Conservation (phyloP, 2,888 invertebrate species). For the Orchestes rusci region DNA sequence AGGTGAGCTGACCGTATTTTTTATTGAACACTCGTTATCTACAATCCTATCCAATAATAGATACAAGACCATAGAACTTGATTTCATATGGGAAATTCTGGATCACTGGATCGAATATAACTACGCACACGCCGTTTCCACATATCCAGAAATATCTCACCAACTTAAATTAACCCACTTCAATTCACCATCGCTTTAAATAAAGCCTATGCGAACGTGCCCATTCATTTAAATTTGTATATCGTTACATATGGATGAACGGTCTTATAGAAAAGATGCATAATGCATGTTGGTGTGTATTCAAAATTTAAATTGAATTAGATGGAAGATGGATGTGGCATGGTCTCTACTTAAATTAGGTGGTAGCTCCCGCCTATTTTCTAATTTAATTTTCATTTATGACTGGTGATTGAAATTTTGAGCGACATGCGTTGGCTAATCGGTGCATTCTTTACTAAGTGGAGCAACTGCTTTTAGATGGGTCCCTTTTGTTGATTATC, state of each 20-base stretch:
- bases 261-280: conserved; percentile 19
- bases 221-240: conserved; percentile 22
- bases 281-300: conserved; percentile 20
- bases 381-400: conserved; percentile 21
- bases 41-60: no score
- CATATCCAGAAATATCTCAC: no score
- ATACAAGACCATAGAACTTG: no score
- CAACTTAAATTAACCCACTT: no score
- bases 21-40: no score
- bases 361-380: conserved; percentile 23
- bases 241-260: conserved; percentile 24
- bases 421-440: conserved; percentile 12
- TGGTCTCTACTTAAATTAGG: conserved; percentile 21
- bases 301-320: conserved; percentile 24
- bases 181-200: neutral
- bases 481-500: no score
- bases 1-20: no score
- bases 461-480: no score
- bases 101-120: no score
- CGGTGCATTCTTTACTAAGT: conserved; percentile 12
- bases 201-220: conserved; percentile 8
- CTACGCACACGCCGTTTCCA: no score
- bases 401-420: conserved; percentile 11
- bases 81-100: no score
- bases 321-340: conserved; percentile 21